Evolutionary conservation across 2,797 vertebrate genomes (phyloP).

Genomic region (Myotis daubentonii): DNA sequence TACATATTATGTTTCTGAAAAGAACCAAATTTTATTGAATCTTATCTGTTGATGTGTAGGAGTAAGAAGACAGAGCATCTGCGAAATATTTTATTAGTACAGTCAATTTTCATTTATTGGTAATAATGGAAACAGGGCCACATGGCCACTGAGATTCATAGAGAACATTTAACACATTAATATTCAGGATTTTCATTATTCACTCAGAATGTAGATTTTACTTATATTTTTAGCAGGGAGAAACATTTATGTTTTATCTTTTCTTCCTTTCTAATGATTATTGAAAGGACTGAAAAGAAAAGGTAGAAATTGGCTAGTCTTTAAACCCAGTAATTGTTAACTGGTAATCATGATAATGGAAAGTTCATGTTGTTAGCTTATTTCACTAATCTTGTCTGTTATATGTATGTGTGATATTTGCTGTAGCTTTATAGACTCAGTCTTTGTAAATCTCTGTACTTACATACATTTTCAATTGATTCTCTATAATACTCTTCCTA

Average conservation of each 20-base stretch:
- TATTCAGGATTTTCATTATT: not conserved
- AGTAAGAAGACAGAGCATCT: constrained; percentile 74
- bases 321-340: not conserved
- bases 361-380: not conserved
- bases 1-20: constrained; percentile 56
- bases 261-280: constrained; percentile 3
- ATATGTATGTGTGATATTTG: constrained; percentile 3
- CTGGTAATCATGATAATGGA: not conserved
- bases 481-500: not conserved
- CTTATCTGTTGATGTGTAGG: constrained; percentile 71
- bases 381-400: constrained; percentile 30
- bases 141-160: constrained; percentile 35
- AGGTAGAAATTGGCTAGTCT: not conserved
- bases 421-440: not conserved
- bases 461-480: not conserved
- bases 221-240: not conserved
- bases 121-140: constrained; percentile 59
- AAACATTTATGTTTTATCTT: not conserved
- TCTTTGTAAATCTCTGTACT: not conserved
- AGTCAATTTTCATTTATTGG: constrained; percentile 67
- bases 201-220: not conserved
- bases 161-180: constrained; percentile 31
- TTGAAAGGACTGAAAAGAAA: not conserved
- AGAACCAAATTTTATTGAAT: constrained; percentile 66
- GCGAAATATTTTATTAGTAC: constrained; percentile 71